A percentile compares a stretch with the other conserved stretches of the same genome.
Evolutionary conservation across 2,888 invertebrate genomes (phyloP).

Genomic region (Sepiola atlantica): DNA sequence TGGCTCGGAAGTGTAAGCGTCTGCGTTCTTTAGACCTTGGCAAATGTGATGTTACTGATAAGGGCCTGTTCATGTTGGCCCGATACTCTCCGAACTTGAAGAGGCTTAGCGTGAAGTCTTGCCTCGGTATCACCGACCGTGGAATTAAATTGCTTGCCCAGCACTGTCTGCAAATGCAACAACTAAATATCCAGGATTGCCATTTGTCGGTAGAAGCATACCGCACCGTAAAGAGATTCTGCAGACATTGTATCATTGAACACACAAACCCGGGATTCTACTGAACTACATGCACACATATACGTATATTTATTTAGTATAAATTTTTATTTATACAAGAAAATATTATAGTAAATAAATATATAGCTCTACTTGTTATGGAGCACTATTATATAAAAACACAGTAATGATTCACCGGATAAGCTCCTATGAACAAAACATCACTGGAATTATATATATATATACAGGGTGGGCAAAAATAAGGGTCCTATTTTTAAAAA

Average conservation of each 20-base stretch:
- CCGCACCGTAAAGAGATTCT: slow-evolving; percentile 92
- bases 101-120: slow-evolving; percentile 90
- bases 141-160: slow-evolving; percentile 91
- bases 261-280: slow-evolving; percentile 95
- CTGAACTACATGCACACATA: slow-evolving; percentile 48
- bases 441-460: no score
- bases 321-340: no score
- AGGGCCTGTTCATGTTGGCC: slow-evolving; percentile 88
- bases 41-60: slow-evolving; percentile 94
- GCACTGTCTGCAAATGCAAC: slow-evolving; percentile 90
- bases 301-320: not conserved
- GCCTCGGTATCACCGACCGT: slow-evolving; percentile 91
- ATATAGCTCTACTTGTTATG: no score
- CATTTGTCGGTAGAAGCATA: slow-evolving; percentile 92
- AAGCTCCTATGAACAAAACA: no score
- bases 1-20: slow-evolving; percentile 89
- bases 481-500: no score
- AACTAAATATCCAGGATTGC: slow-evolving; percentile 94
- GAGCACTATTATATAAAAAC: no score
- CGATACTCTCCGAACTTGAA: slow-evolving; percentile 86
- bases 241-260: slow-evolving; percentile 93
- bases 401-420: no score
- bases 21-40: slow-evolving; percentile 91
- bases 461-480: no score
- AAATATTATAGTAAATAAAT: no score